A percentile compares a stretch with the other conserved stretches of the same genome.
phyloP scores from a whole-genome alignment of 2,113 vertebrate species.

The Percopsis transmontana region DNA sequence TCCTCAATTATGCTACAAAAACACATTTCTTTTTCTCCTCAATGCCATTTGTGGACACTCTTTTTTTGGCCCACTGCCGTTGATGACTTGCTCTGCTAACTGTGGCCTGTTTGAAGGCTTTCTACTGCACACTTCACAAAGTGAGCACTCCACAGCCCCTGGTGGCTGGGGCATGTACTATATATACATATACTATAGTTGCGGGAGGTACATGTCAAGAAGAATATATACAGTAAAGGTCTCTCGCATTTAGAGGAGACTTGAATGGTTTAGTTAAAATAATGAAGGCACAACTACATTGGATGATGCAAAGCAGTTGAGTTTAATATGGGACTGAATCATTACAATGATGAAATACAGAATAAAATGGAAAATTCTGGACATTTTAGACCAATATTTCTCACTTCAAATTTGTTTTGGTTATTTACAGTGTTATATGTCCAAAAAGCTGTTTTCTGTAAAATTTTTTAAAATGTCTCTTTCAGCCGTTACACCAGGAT shows the following conservation, averaged over 20 bases:
- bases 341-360: conserved; percentile 40
- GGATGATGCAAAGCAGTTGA: conserved; percentile 39
- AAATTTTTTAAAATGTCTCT: no score
- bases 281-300: conserved; percentile 38
- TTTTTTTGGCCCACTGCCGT: conserved; percentile 18
- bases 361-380: conserved; percentile 27
- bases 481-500: no score
- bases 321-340: conserved; percentile 25
- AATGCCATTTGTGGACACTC: no score
- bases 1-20: conserved; percentile 23
- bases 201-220: no score
- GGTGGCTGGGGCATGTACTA: conserved; percentile 15
- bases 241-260: conserved; percentile 29
- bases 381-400: no score
- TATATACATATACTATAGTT: conserved; percentile 38
- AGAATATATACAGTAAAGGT: conserved; percentile 19
- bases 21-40: conserved; percentile 13
- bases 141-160: conserved; percentile 35
- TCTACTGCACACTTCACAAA: conserved; percentile 31
- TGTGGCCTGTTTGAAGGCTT: conserved; percentile 16
- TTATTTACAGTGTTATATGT: no score
- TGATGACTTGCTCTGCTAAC: conserved; percentile 28
- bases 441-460: no score
- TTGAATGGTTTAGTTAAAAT: conserved; percentile 44
- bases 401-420: no score